Evolutionary conservation across 2,888 invertebrate species (phyloP), one percentile per base, ranked within the genome.

Genomic region (Acanthococcus lagerstroemiae): DNA sequence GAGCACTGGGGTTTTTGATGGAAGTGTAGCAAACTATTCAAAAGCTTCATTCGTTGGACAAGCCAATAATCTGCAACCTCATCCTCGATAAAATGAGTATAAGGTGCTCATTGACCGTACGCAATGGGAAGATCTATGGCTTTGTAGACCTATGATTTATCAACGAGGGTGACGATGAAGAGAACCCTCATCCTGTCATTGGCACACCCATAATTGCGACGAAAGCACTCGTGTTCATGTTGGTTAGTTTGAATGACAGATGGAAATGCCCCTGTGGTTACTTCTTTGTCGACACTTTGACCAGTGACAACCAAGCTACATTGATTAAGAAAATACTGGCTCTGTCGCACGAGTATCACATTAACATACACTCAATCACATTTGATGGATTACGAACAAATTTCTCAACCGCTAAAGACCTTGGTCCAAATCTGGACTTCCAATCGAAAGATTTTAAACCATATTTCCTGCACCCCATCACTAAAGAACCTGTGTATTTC

Each of bases 1-100:
- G 71, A 4, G 56, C 71, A 4, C 74, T 75, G 4, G 74, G 75
- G 3, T 74, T 75, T 67, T 65, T 61, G 4, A 44, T 15, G 17
- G 68, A 67, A 63, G 56, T 56, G 27, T 63, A 63, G n/a, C 17
- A 55, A 45, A 37, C 54, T 12, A 46, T 63, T 27, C 37, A 68
- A n/a, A 55, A 55, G 26, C n/a, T 61, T 50, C 30, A 65, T 19
- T 27, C 30, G 17, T 12, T 12, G 24, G 30, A 48, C 9, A 27
- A 27, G 24, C 54, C 45, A 55, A 30, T 45, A 15, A 48, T 66
- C 19, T 66, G 60, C 24, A 50, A 56, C 7, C 48, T 60, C 12
- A 22, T 54, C 24, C 24, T 66, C 12, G 65, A 68, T 55, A 56
- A 55, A 17, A 67, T 67, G 58, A 30, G 57, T 2, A 67, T 67